Evolutionary conservation across 2,797 vertebrate species (phyloP).

Genomic region (Synanceia verrucosa): DNA sequence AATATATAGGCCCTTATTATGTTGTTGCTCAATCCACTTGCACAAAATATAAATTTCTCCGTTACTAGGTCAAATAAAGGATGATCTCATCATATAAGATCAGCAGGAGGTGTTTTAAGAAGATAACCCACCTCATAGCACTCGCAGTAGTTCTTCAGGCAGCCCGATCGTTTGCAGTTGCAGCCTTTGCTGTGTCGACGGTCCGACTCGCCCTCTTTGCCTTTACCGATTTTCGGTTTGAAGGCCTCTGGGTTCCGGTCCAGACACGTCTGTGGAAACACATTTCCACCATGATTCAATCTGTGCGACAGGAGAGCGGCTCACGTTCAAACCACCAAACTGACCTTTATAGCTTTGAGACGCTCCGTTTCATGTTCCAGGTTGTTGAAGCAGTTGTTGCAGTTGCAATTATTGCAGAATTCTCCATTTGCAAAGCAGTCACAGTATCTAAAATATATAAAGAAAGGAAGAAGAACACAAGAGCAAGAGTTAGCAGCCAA

Average conservation of each 20-base stretch:
- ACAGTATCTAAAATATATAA: slow-evolving; percentile 95
- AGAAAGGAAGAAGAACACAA: slow-evolving; percentile 11
- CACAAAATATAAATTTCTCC: too few species aligned
- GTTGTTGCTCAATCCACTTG: too few species aligned
- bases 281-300: neutral
- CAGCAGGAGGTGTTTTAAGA: too few species aligned
- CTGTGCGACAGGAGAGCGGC: neutral
- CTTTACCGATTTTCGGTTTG: slow-evolving; percentile 99
- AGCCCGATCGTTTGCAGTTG: slow-evolving; percentile 98
- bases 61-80: too few species aligned
- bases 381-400: slow-evolving; percentile 99
- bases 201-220: slow-evolving; percentile 97
- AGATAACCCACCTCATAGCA: slow-evolving; percentile 92
- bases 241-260: slow-evolving; percentile 99
- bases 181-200: slow-evolving; percentile 98
- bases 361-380: slow-evolving; percentile 97
- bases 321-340: neutral
- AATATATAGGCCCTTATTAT: too few species aligned
- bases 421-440: slow-evolving; percentile 99
- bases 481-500: neutral
- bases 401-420: slow-evolving; percentile 99
- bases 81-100: too few species aligned
- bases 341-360: slow-evolving; percentile 98
- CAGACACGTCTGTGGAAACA: slow-evolving; percentile 89
- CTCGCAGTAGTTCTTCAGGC: slow-evolving; percentile 99